Evolutionary conservation across 37 sponge, comb jelly and placozoan species (phyloP), one percentile per base, ranked within the genome.

Genomic region (Hormiphora californensis): DNA sequence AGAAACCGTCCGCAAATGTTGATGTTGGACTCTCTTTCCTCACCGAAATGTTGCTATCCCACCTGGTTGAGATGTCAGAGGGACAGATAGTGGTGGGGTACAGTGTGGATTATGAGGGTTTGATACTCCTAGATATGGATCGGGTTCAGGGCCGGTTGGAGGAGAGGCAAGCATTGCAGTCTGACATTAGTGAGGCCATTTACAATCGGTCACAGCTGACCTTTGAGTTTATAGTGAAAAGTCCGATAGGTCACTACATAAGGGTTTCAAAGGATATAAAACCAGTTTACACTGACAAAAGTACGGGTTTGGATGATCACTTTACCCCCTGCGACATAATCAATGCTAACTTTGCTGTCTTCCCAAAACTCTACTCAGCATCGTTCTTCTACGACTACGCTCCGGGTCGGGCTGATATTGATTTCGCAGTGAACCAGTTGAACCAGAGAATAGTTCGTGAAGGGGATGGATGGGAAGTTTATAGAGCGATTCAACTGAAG

Each of bases 371-470:
- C 44, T 73, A 73, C 46, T 19, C 81, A 43, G 81, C 81, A 36
- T 43, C 35, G 15, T 73, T 73, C 23, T 73, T 73, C 81, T 73
- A 73, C 22, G 81, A 73, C 23, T 73, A 73, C 23, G 81, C 81
- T 21, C 46, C 40, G 38, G 81, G 81, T 5, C 9, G 3, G n/a
- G 8, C 46, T 1, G 81, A 73, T 36, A 1, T 73, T 22, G 46
- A 40, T 7, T 73, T 73, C 25, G 81, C 43, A 22, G 4, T 73
- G 0, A 30, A 41, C 23, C 43, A 33, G 8, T 28, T 73, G 46
- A 73, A 73, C 25, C 81, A 36, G 81, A 41, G 17, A 22, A 73
- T 73, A 36, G 43, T 73, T 9, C 46, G 43, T n/a, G 39, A 40
- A 11, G 23, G 46, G 35, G 81, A 73, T 1, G 3, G 17, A 9